Conservation (phyloP, 2,113 vertebrate species). For the Sorex araneus region DNA sequence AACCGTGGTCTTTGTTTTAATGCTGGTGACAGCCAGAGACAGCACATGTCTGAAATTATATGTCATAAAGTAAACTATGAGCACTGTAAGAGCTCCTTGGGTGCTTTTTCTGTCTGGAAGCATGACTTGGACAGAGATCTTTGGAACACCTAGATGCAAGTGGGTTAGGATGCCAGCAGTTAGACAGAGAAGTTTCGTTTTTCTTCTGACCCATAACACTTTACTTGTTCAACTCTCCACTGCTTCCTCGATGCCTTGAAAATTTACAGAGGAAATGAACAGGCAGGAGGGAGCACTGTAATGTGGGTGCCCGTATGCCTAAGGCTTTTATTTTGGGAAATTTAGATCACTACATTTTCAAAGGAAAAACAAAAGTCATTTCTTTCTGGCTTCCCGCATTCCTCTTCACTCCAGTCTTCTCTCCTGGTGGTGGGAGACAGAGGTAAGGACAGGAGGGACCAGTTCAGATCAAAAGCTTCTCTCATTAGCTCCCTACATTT, state of each 20-base stretch:
- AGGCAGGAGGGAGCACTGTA: background rate
- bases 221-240: background rate
- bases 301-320: too few relatives aligned
- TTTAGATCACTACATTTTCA: too few relatives aligned
- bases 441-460: background rate
- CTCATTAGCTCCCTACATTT: background rate
- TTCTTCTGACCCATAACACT: rapidly evolving
- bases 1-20: background rate
- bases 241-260: too few relatives aligned
- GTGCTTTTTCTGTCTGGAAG: background rate
- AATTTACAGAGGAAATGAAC: background rate
- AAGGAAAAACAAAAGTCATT: background rate
- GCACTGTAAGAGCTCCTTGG: background rate
- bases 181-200: background rate
- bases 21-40: background rate
- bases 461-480: background rate
- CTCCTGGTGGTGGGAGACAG: background rate
- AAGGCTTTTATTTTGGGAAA: too few relatives aligned
- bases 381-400: background rate
- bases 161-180: background rate
- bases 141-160: background rate
- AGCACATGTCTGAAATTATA: background rate
- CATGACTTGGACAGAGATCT: background rate
- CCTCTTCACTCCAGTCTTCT: background rate
- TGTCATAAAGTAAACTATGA: background rate